phyloP scores from a whole-genome alignment of 2,888 invertebrate species.

The Pristionchus arcanus region DNA sequence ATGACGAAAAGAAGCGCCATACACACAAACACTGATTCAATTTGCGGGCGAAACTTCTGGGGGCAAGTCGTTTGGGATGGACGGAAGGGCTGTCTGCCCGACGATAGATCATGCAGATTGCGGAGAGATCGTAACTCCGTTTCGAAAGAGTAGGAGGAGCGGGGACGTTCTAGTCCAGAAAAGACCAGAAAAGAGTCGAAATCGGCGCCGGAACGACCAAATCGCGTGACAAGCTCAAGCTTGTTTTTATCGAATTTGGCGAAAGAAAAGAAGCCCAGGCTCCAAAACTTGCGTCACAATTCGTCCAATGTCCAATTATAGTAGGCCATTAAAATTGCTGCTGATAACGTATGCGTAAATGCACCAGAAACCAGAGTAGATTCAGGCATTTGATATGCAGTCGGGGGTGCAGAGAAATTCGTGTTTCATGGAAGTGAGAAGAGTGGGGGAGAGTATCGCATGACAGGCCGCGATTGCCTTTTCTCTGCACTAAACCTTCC shows the following conservation, averaged over 20 bases:
- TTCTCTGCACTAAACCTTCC: neutral
- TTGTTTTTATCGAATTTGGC: constrained; percentile 40
- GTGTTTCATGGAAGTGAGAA: neutral
- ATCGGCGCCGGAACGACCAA: neutral
- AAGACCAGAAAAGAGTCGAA: neutral
- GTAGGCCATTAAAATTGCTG: neutral
- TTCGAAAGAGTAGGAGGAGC: neutral
- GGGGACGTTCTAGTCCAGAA: neutral
- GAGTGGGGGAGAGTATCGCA: constrained; percentile 1
- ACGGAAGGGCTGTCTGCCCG: neutral
- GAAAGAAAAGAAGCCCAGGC: neutral
- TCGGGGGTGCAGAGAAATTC: neutral
- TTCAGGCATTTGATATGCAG: neutral
- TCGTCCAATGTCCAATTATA: neutral
- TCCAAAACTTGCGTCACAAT: neutral
- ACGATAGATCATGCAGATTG: neutral
- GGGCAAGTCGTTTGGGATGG: neutral
- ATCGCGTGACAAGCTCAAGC: constrained; percentile 43
- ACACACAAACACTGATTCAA: constrained; percentile 9
- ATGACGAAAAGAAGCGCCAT: neutral
- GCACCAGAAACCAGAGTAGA: neutral
- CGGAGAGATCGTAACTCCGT: neutral
- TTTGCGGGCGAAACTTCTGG: neutral
- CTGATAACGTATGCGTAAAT: neutral
- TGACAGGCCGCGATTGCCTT: neutral